phyloP scores from a whole-genome alignment of 2,797 vertebrate species.

The Danio tinwini region DNA sequence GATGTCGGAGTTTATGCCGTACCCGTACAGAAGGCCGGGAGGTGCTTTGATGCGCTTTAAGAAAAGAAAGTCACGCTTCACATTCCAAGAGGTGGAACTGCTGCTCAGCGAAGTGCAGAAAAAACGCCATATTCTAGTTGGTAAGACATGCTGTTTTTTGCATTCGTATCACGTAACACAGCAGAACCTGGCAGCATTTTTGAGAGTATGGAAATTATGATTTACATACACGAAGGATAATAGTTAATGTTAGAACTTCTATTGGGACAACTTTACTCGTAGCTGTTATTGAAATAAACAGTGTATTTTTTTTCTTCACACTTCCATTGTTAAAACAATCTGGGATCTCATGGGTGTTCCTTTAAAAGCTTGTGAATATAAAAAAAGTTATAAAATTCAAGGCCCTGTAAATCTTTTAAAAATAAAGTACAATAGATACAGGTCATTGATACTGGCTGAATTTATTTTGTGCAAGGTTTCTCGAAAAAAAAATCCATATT shows the following conservation, averaged over 20 bases:
- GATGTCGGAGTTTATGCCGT: conserved; percentile 60
- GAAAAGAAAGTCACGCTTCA: conserved; percentile 77
- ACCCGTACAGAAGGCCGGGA: conserved; percentile 49
- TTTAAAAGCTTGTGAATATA: too few relatives aligned
- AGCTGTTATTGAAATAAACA: too few relatives aligned
- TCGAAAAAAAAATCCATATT: too few relatives aligned
- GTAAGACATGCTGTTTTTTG: conserved; percentile 67
- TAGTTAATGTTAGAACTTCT: background rate
- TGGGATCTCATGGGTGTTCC: too few relatives aligned
- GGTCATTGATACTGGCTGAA: too few relatives aligned
- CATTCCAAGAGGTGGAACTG: conserved; percentile 75
- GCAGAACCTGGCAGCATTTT: background rate
- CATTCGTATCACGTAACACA: background rate
- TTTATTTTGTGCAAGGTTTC: too few relatives aligned
- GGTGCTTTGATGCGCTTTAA: conserved; percentile 56
- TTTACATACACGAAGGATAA: background rate
- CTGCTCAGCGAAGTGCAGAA: conserved; percentile 79
- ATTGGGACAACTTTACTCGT: too few relatives aligned
- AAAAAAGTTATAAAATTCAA: too few relatives aligned
- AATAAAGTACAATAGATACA: too few relatives aligned
- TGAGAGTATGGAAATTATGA: background rate
- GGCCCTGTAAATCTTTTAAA: too few relatives aligned
- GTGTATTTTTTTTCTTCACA: too few relatives aligned
- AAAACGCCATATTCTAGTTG: conserved; percentile 79
- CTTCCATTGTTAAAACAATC: too few relatives aligned